Evolutionary conservation across 2,888 invertebrate genomes (phyloP).

Genomic region (Bombyx huttoni): DNA sequence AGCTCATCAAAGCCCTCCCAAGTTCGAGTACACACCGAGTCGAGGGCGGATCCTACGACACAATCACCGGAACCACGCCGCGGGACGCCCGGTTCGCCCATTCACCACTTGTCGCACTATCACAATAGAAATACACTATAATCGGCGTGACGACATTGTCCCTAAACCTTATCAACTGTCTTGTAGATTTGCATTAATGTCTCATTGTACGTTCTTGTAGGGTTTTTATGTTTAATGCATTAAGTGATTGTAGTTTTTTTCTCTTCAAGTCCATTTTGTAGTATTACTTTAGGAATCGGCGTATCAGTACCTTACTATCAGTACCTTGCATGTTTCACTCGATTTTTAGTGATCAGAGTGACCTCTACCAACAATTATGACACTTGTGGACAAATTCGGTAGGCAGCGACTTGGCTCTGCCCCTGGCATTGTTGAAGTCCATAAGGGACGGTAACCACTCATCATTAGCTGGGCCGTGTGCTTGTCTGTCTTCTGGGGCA

Average conservation of each 20-base stretch:
- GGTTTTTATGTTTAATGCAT: not conserved
- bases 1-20: not conserved
- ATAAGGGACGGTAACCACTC: too few species aligned
- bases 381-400: too few species aligned
- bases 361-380: too few species aligned
- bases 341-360: too few species aligned
- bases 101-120: conserved; percentile 11
- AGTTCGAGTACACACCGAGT: conserved; percentile 5
- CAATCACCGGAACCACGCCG: conserved; percentile 57
- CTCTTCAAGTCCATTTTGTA: not conserved
- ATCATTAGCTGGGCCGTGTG: too few species aligned
- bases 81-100: conserved; percentile 31
- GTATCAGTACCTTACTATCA: too few species aligned
- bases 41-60: conserved; percentile 32
- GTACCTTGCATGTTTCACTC: too few species aligned
- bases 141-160: conserved; percentile 41
- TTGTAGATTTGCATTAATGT: not conserved
- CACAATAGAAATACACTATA: conserved; percentile 15
- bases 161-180: conserved; percentile 16
- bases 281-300: too few species aligned
- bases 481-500: too few species aligned
- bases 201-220: not conserved
- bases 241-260: not conserved
- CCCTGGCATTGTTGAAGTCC: too few species aligned
- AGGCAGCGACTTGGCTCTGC: too few species aligned